Conservation (phyloP, 2,888 invertebrate genomes). For the Oxytorus armatus region DNA sequence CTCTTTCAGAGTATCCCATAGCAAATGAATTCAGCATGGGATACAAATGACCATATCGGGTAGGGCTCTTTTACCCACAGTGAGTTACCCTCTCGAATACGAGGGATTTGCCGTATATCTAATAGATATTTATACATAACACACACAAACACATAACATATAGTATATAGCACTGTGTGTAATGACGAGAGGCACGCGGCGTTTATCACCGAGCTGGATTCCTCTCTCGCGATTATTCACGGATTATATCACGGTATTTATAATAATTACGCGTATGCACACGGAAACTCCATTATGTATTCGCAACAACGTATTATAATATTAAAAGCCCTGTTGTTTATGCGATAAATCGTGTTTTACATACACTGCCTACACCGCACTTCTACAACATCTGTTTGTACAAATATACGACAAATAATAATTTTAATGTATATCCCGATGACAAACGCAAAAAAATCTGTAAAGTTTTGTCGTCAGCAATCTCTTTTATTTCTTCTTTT, state of each 20-base stretch:
- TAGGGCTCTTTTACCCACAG: constrained; percentile 44
- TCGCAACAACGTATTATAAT: constrained; percentile 42
- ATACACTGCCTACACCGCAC: neutral
- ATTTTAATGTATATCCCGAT: too few species aligned
- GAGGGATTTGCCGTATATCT: constrained; percentile 28
- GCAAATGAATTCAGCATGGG: constrained; percentile 71
- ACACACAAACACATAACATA: constrained; percentile 9
- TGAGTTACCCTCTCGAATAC: constrained; percentile 55
- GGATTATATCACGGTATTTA: constrained; percentile 59
- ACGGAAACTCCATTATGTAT: neutral
- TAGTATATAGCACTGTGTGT: constrained; percentile 7
- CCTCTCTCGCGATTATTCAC: constrained; percentile 45
- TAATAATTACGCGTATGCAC: constrained; percentile 33
- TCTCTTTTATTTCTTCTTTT: too few species aligned
- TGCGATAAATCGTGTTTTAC: constrained; percentile 4
- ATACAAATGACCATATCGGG: constrained; percentile 76
- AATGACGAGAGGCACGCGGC: constrained; percentile 53
- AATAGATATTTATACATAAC: constrained; percentile 24
- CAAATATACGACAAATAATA: constrained; percentile 50
- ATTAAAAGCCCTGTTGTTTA: too few species aligned
- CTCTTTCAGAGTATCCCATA: constrained; percentile 52
- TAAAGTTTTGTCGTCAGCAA: too few species aligned
- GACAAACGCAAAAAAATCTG: too few species aligned
- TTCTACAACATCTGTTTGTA: neutral
- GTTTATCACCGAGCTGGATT: constrained; percentile 26